These are phyloP conservation scores for Stegodyphus dumicola DNA, from an alignment of 1,140 invertebrate genomes.

Conservation along the genomic window DNA sequence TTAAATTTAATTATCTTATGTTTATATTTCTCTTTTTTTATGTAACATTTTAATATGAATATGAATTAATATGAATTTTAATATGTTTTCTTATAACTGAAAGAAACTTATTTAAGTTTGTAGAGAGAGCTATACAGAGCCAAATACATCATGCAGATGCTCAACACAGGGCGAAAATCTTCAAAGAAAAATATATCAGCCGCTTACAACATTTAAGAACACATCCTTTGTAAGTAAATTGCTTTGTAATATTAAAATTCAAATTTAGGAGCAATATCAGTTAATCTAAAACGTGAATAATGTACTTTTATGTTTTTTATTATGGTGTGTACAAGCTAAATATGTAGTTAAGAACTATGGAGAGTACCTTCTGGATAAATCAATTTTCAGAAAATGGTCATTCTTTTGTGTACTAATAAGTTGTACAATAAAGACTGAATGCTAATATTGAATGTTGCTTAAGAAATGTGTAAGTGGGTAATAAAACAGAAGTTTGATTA, in stretches of 20 bases:
- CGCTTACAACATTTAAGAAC: constrained; percentile 81
- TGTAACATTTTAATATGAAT: background rate
- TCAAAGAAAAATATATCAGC: constrained; percentile 85
- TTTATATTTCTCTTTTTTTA: no score
- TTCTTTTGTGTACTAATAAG: background rate
- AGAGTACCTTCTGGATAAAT: no score
- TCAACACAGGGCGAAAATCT: constrained; percentile 81
- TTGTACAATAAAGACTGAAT: no score
- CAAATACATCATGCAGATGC: constrained; percentile 80
- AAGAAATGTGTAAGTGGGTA: no score
- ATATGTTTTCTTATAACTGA: background rate
- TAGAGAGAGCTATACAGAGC: constrained; percentile 77
- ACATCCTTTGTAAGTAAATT: constrained; percentile 80
- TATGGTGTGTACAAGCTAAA: background rate
- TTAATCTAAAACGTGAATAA: background rate
- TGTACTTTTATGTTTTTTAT: background rate
- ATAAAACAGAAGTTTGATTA: no score
- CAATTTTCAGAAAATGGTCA: background rate
- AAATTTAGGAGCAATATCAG: background rate
- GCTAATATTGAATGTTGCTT: no score
- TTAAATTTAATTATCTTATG: no score
- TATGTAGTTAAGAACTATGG: background rate
- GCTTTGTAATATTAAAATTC: background rate
- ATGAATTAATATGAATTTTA: no score
- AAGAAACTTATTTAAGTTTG: constrained; percentile 64